Evolutionary conservation across 2,113 vertebrate species (phyloP).

Genomic region (Pagrus major): DNA sequence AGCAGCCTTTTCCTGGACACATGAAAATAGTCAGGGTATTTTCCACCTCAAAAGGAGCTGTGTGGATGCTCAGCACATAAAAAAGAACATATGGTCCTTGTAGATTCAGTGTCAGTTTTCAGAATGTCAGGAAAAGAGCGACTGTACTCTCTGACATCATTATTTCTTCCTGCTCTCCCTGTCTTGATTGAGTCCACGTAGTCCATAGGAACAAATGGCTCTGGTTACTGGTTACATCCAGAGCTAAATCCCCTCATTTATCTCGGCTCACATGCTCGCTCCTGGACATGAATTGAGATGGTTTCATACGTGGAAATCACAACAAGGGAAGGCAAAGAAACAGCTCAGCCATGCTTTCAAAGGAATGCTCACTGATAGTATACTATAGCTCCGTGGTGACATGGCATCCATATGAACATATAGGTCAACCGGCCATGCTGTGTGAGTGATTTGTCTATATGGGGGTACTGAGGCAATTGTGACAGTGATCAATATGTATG

Average conservation of each 20-base stretch:
- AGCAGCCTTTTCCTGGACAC: slow-evolving; percentile 36
- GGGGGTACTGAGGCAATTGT: slow-evolving; percentile 12
- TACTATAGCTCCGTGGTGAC: not conserved
- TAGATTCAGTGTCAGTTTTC: slow-evolving; percentile 43
- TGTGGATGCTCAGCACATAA: slow-evolving; percentile 13
- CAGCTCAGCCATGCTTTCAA: not conserved
- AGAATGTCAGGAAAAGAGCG: not conserved
- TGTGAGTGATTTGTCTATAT: slow-evolving; percentile 18
- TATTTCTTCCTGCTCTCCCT: not conserved
- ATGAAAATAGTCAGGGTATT: slow-evolving; percentile 37
- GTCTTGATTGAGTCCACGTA: slow-evolving; percentile 30
- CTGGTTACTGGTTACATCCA: slow-evolving; percentile 13
- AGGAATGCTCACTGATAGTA: not conserved
- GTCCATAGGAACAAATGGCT: slow-evolving; percentile 38
- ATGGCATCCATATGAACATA: slow-evolving; percentile 15
- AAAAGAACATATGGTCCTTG: slow-evolving; percentile 30
- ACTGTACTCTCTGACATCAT: not conserved
- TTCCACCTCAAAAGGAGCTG: slow-evolving; percentile 19
- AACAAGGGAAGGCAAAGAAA: not conserved
- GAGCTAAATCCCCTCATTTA: slow-evolving; percentile 14
- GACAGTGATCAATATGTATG: slow-evolving; percentile 62
- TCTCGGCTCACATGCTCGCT: not conserved
- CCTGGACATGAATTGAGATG: slow-evolving; percentile 12
- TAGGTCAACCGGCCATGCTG: not conserved
- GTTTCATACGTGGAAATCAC: not conserved